Base-by-base conservation (phyloP, 2,113 vertebrate genomes). In the Triplophysa tibetana region DNA sequence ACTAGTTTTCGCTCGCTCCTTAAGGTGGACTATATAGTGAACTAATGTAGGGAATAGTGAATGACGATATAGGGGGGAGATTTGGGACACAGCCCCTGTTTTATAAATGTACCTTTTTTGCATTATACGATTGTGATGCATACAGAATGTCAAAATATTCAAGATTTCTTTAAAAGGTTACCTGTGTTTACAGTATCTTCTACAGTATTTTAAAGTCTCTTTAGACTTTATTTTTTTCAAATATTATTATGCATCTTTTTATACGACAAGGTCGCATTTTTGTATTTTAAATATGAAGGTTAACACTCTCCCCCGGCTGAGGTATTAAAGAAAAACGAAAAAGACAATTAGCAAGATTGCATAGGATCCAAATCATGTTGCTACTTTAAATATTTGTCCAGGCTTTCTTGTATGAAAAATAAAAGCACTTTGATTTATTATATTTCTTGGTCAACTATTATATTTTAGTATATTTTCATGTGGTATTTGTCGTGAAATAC, bases 221-320 rank as follows among this genome's bases (percentile, higher is more conserved):
- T 45, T 12, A 45, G 43, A 56, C 17, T 8, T 56, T 10, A 8
- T 21, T 58, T 21, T 21, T 21, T 58, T 8, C 19, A 38, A 13
- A 41, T 24, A 26, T 48, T 26, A 3, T 70, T 67, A 48, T 73
- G 60, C 68, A 70, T n/a, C 38, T 58, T 72, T 58, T 9, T 72
- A 72, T 21, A 72, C 16, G 29, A 11, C 17, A 70, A 70, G 10
- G 67, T 62, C 43, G 52, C 43, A 38, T 58, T 66, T 48, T 75
- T 77, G 54, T 61, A 74, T 66, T 74, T 60, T 41, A 74, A 41
- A 50, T 45, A 78, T 69, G 14, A 78, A 74, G 45, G 69, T 67
- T 8, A 63, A 62, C 52, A 81, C 74, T 73, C 74, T 73, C 50
- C 50, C 74, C 66, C 45, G 23, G 19, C 23, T 41, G 5, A 29